Evolutionary conservation across 2,797 vertebrate genomes (phyloP).

Genomic region (Gallinago stenura): DNA sequence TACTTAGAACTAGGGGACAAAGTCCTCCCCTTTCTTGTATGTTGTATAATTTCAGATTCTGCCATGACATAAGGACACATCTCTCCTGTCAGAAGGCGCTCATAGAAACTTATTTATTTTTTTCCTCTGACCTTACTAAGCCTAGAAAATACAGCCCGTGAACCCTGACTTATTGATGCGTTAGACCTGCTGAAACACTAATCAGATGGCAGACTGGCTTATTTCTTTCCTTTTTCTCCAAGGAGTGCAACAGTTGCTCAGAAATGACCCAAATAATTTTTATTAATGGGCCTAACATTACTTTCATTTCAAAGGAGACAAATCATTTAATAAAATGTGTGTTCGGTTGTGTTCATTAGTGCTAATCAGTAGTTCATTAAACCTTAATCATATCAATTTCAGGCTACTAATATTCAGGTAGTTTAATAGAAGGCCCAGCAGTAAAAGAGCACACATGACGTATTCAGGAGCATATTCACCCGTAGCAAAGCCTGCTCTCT

Average conservation of each 20-base stretch:
- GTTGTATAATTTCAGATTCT: not conserved
- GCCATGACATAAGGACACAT: not conserved
- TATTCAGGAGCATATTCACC: conserved; percentile 35
- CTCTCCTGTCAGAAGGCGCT: not conserved
- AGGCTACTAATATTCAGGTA: conserved; percentile 59
- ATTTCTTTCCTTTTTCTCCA: conserved; percentile 25
- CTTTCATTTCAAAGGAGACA: conserved; percentile 73
- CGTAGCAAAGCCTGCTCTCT: not conserved
- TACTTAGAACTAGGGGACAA: not conserved
- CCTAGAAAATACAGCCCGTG: not conserved
- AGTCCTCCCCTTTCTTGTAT: not conserved
- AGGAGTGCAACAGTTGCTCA: conserved; percentile 52
- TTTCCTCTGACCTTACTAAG: not conserved
- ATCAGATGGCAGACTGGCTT: not conserved
- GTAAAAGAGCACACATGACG: conserved; percentile 36
- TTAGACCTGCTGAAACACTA: not conserved
- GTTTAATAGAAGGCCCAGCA: conserved; percentile 60
- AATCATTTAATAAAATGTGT: conserved; percentile 72
- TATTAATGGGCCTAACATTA: conserved; percentile 73
- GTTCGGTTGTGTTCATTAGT: conserved; percentile 73
- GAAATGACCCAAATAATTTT: conserved; percentile 74
- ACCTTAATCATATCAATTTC: conserved; percentile 66
- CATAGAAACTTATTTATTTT: not conserved
- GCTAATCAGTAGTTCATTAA: conserved; percentile 74
- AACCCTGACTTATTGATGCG: not conserved